Percentiles rank a stretch among this genome's conserved stretches.
These are phyloP conservation scores for Genyomyrus donnyi DNA, from an alignment of 2,113 vertebrate genomes.

Conservation along the genomic window DNA sequence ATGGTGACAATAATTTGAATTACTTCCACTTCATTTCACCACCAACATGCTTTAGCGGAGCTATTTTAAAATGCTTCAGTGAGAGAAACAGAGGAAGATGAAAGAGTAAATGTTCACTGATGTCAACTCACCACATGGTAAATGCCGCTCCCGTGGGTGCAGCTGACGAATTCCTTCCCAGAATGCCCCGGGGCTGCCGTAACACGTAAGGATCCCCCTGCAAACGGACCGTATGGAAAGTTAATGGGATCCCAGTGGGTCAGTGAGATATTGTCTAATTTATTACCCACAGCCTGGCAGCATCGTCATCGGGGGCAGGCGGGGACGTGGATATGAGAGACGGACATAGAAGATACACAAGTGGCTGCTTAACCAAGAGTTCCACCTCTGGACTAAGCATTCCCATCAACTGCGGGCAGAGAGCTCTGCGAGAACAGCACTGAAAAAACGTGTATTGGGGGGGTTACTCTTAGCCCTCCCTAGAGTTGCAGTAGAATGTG, in stretches of 20 bases:
- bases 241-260: constrained; percentile 53
- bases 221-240: constrained; percentile 33
- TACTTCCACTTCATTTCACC: not conserved
- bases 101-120: not conserved
- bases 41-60: not conserved
- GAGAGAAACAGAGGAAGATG: not conserved
- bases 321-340: not conserved
- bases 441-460: constrained; percentile 43
- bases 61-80: not conserved
- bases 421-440: constrained; percentile 29
- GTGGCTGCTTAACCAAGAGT: not conserved
- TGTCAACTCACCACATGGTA: not conserved
- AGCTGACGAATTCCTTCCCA: constrained; percentile 3
- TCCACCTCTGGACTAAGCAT: constrained; percentile 19
- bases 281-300: constrained; percentile 46
- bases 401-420: constrained; percentile 35
- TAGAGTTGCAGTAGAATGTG: not conserved
- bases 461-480: not conserved
- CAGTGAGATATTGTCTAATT: constrained; percentile 55
- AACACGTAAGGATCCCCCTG: constrained; percentile 17
- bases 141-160: not conserved
- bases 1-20: not conserved
- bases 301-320: constrained; percentile 11
- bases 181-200: not conserved
- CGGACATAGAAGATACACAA: not conserved